Evolutionary conservation across 2,797 vertebrate genomes (phyloP).

Genomic region (Diglossa cyanea): DNA sequence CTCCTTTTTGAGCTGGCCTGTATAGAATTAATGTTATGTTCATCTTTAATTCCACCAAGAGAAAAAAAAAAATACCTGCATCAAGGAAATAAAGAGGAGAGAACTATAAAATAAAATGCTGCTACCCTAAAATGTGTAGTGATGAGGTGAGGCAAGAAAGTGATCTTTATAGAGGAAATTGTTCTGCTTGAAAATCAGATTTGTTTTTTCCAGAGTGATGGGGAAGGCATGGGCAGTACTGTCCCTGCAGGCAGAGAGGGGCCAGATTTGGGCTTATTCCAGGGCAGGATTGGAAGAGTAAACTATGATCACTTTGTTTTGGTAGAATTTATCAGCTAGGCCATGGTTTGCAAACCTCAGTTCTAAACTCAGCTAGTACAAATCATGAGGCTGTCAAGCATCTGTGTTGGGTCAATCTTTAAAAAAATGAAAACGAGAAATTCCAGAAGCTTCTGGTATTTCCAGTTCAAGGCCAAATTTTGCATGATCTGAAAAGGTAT

Average conservation of each 20-base stretch:
- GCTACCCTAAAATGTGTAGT: not conserved
- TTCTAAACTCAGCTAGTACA: not conserved
- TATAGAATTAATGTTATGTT: not conserved
- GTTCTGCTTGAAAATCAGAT: not conserved
- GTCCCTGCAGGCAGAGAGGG: not conserved
- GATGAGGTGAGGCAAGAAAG: not conserved
- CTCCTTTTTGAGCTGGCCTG: not conserved
- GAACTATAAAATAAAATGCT: not conserved
- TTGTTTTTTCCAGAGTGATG: not conserved
- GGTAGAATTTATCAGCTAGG: not conserved
- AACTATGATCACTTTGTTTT: not conserved
- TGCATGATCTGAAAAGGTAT: not conserved
- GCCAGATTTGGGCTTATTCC: not conserved
- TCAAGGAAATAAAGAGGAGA: not conserved
- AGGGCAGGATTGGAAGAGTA: accelerated
- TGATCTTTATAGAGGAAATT: not conserved
- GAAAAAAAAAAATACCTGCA: not conserved
- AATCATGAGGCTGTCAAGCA: not conserved
- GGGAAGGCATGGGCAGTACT: not conserved
- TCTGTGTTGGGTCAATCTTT: not conserved
- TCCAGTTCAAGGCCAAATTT: not conserved
- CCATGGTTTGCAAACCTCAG: not conserved
- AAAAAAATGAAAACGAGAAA: not conserved
- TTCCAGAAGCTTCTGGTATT: conserved; percentile 14
- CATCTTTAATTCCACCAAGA: not conserved